Percentiles rank a stretch among this genome's conserved stretches.
Conservation (phyloP, 2,888 invertebrate species). For the Phyllotreta cruciferae region DNA sequence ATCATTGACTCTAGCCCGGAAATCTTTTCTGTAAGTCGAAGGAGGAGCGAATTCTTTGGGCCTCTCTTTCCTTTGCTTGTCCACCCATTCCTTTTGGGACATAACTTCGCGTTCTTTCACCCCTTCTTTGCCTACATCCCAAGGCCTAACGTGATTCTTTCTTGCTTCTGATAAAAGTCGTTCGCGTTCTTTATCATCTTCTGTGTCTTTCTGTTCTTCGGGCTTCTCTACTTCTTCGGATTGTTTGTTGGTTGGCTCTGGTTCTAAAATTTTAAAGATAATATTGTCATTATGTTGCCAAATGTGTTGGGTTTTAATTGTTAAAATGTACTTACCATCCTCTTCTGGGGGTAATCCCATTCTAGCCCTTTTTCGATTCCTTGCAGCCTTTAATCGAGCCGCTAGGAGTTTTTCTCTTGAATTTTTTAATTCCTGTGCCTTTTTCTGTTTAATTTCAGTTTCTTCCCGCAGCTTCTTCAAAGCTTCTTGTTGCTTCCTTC, state of each 20-base stretch:
- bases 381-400: constrained; percentile 75
- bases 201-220: constrained; percentile 58
- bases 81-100: constrained; percentile 80
- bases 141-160: constrained; percentile 69
- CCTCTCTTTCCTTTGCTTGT: constrained; percentile 76
- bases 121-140: constrained; percentile 77
- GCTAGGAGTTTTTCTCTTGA: constrained; percentile 72
- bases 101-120: constrained; percentile 65
- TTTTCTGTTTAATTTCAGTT: constrained; percentile 72
- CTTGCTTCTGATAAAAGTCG: constrained; percentile 62
- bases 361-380: constrained; percentile 74
- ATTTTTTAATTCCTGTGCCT: constrained; percentile 67
- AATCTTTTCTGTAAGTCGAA: constrained; percentile 43
- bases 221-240: constrained; percentile 40
- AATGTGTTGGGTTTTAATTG: background rate
- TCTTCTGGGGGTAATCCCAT: constrained; percentile 75
- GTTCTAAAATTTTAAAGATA: constrained; percentile 40
- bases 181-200: constrained; percentile 60
- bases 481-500: constrained; percentile 81
- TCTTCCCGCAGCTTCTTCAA: constrained; percentile 74
- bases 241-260: constrained; percentile 33
- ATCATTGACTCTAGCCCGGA: constrained; percentile 30
- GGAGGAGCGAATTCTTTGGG: constrained; percentile 81
- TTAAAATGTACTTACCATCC: constrained; percentile 57
- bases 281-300: too few species aligned